A percentile compares a stretch with the other conserved stretches of the same genome.
These are phyloP conservation scores for Micronycteris hirsuta DNA, from an alignment of 2,113 vertebrate species.

Conservation along the genomic window DNA sequence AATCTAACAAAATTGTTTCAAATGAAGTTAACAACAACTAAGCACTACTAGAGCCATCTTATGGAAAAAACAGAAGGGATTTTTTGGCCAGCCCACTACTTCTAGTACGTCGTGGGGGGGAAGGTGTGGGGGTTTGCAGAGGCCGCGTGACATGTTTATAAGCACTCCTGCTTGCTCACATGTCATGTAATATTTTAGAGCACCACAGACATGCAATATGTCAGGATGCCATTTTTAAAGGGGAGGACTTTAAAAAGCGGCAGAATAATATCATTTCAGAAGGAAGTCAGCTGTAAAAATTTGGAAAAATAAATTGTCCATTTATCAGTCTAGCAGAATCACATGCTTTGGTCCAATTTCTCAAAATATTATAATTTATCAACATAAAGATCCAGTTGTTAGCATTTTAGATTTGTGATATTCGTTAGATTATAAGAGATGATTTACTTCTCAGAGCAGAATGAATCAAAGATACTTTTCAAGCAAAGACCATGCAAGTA, in stretches of 20 bases:
- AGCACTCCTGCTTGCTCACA: not conserved
- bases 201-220: too few species aligned
- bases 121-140: not conserved
- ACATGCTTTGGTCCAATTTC: slow-evolving; percentile 20
- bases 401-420: slow-evolving; percentile 56
- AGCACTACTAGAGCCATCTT: too few species aligned
- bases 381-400: slow-evolving; percentile 41
- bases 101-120: not conserved
- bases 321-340: not conserved
- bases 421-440: slow-evolving; percentile 55
- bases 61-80: too few species aligned
- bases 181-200: not conserved
- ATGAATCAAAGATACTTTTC: slow-evolving; percentile 65
- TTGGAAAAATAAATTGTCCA: slow-evolving; percentile 13
- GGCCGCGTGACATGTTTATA: not conserved
- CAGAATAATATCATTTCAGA: slow-evolving; percentile 24
- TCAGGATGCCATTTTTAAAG: not conserved
- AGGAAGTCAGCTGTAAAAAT: not conserved
- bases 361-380: slow-evolving; percentile 54
- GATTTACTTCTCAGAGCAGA: slow-evolving; percentile 39
- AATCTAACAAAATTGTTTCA: too few species aligned
- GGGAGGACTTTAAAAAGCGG: not conserved
- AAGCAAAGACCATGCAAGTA: slow-evolving; percentile 60
- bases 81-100: not conserved
- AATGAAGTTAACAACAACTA: too few species aligned